These are phyloP conservation scores for Lepas anatifera DNA, from an alignment of 2,888 invertebrate genomes.

Conservation along the genomic window DNA sequence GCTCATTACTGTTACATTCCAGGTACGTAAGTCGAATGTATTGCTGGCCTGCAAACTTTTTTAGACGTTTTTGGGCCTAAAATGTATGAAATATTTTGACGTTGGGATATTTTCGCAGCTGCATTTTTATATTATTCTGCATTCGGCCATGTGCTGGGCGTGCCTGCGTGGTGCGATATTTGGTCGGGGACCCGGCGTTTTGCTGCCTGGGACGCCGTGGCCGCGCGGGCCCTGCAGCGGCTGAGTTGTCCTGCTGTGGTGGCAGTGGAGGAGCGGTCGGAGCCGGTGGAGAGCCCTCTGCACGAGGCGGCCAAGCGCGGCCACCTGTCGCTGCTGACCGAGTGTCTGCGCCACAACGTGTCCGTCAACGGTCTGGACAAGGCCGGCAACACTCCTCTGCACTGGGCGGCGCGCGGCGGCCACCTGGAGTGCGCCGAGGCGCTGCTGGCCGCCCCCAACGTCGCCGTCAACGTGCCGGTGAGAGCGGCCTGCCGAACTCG, in stretches of 20 bases:
- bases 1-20: no score
- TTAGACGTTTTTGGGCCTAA: no score
- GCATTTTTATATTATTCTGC: no score
- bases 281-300: slow-evolving; percentile 37
- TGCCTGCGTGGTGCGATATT: no score
- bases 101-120: no score
- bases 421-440: slow-evolving; percentile 43
- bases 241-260: slow-evolving; percentile 23
- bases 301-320: slow-evolving; percentile 54
- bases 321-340: slow-evolving; percentile 44
- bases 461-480: slow-evolving; percentile 38
- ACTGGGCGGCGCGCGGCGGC: slow-evolving; percentile 52
- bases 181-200: no score
- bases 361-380: slow-evolving; percentile 51
- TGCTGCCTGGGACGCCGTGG: no score
- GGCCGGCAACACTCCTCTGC: slow-evolving; percentile 50
- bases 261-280: slow-evolving; percentile 39
- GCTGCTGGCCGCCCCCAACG: slow-evolving; percentile 39
- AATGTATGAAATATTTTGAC: no score
- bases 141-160: no score
- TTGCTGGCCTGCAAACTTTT: no score
- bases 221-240: no score
- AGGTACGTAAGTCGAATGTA: no score
- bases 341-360: slow-evolving; percentile 47
- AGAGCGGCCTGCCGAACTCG: not conserved